These are phyloP conservation scores for Arge pagana DNA, from an alignment of 2,888 invertebrate species.

Conservation along the genomic window DNA sequence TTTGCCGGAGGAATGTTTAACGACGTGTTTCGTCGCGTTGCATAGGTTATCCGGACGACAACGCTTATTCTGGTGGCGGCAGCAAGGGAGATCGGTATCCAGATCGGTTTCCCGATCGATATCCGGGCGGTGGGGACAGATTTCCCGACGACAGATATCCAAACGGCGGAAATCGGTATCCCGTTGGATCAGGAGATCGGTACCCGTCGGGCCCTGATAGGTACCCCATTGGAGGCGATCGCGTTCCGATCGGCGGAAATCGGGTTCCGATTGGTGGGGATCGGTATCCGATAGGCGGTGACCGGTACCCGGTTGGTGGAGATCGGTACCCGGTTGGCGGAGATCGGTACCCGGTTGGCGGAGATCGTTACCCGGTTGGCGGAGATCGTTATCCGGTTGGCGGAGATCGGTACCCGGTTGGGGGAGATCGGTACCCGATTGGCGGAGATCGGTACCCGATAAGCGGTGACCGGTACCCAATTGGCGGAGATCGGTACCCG, in stretches of 20 bases:
- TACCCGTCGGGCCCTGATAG: constrained; percentile 26
- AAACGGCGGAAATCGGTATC: constrained; percentile 59
- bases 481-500: constrained; percentile 22
- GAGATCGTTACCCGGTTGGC: constrained; percentile 61
- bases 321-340: constrained; percentile 59
- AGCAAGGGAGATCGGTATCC: constrained; percentile 36
- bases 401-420: constrained; percentile 52
- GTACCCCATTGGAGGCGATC: constrained; percentile 29
- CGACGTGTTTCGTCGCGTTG: neutral
- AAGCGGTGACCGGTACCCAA: constrained; percentile 48
- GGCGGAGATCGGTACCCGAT: constrained; percentile 61
- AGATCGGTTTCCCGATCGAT: constrained; percentile 41
- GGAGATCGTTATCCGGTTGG: constrained; percentile 60
- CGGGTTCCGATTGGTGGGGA: constrained; percentile 55
- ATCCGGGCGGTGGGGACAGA: constrained; percentile 33
- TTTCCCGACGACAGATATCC: constrained; percentile 36
- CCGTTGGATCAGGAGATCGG: constrained; percentile 36
- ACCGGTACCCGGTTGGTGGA: constrained; percentile 50
- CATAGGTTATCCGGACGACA: constrained; percentile 48
- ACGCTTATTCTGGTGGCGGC: constrained; percentile 40
- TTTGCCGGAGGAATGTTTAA: neutral
- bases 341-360: constrained; percentile 51
- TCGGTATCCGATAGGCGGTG: constrained; percentile 43
- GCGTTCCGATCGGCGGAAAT: constrained; percentile 48
- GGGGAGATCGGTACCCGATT: constrained; percentile 58